Conservation (phyloP, 2,797 vertebrate species). For the Enteromius paludinosus region DNA sequence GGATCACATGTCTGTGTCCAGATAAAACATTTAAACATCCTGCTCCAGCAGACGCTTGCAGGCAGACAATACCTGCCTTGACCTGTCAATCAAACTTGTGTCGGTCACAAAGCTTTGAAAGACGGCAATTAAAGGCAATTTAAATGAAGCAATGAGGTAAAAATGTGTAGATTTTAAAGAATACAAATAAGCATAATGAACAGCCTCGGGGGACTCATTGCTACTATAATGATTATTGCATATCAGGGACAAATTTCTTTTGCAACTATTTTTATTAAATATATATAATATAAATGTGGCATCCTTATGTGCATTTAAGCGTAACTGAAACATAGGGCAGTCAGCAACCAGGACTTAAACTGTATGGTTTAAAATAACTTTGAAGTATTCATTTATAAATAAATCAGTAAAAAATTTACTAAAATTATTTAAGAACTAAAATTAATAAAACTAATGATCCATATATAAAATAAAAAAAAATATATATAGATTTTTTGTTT, state of each 20-base stretch:
- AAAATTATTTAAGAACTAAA: too few species aligned
- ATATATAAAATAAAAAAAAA: background rate
- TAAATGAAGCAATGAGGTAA: background rate
- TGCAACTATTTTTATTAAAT: background rate
- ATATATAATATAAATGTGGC: background rate
- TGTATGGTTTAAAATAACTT: background rate
- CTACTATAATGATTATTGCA: background rate
- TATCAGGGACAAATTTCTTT: background rate
- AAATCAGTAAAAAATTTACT: background rate
- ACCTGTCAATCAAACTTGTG: background rate
- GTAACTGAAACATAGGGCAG: background rate
- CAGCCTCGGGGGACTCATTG: background rate
- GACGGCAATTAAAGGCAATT: background rate
- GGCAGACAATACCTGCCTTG: background rate
- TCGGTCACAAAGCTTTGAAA: background rate
- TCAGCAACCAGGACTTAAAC: background rate
- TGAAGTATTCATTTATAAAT: background rate
- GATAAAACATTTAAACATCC: conserved; percentile 26
- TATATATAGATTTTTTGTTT: background rate
- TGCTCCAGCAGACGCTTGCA: background rate
- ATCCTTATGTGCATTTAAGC: background rate
- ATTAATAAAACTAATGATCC: background rate
- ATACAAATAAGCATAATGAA: background rate
- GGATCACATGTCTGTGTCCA: conserved; percentile 10
- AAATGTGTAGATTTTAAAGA: background rate